Evolutionary conservation across 2,888 invertebrate species (phyloP).

Genomic region (Disparrhopalites patrizii): DNA sequence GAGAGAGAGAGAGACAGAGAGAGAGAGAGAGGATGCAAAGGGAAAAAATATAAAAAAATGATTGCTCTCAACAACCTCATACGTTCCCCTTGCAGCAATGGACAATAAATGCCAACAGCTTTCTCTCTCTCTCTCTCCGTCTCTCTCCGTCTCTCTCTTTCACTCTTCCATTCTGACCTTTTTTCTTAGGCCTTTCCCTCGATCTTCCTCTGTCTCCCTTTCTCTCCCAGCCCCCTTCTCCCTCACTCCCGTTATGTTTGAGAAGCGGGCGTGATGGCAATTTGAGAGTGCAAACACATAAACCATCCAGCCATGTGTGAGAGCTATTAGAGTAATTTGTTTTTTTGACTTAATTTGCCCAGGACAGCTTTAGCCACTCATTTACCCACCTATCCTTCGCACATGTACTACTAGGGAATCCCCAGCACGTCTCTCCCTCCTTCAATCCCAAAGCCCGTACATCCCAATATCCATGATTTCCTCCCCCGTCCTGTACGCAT

Average conservation of each 20-base stretch:
- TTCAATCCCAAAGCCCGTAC: too few species aligned
- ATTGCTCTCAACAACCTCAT: too few species aligned
- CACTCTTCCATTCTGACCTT: too few species aligned
- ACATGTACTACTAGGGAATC: neutral
- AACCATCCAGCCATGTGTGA: conserved; percentile 31
- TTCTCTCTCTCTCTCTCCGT: too few species aligned
- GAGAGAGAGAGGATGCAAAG: conserved; percentile 7
- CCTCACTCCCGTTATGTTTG: conserved; percentile 36
- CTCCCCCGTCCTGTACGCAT: too few species aligned
- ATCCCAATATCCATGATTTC: too few species aligned
- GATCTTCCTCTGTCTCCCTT: neutral
- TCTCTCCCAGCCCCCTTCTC: too few species aligned
- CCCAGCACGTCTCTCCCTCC: too few species aligned
- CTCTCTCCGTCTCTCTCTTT: too few species aligned
- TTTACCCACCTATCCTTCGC: conserved; percentile 19
- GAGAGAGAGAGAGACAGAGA: neutral
- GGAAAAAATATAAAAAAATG: neutral
- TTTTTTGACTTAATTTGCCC: conserved; percentile 37
- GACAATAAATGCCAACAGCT: too few species aligned
- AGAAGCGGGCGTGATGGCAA: conserved; percentile 47
- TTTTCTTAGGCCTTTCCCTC: conserved; percentile 3
- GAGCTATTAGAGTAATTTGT: conserved; percentile 43
- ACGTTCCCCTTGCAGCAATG: too few species aligned
- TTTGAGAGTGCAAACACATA: conserved; percentile 45
- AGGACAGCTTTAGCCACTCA: conserved; percentile 12